Evolutionary conservation across 2,113 vertebrate genomes (phyloP).

Genomic region (Donacobius atricapilla): DNA sequence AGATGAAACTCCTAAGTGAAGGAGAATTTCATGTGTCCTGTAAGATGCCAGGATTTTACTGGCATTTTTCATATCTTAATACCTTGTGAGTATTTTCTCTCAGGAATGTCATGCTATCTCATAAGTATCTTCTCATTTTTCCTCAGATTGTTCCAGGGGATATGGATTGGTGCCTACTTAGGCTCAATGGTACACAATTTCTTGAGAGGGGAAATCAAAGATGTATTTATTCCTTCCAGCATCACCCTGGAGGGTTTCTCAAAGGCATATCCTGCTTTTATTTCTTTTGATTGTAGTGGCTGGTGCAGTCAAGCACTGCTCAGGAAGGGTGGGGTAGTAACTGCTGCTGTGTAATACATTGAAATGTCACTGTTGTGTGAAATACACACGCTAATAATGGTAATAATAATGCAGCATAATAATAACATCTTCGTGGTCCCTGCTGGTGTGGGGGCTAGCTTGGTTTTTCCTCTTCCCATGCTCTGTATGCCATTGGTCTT

Average conservation of each 20-base stretch:
- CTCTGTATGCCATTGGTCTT: not conserved
- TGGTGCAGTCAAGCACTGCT: not conserved
- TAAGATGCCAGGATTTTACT: not conserved
- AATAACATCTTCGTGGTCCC: not conserved
- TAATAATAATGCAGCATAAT: not conserved
- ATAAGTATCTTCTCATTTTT: not conserved
- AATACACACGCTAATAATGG: not conserved
- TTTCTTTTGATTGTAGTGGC: not conserved
- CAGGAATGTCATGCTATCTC: not conserved
- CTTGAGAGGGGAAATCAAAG: not conserved
- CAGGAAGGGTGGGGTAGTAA: not conserved
- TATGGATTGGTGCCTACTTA: not conserved
- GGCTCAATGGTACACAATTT: not conserved
- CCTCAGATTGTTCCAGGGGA: not conserved
- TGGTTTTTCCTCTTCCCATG: not conserved
- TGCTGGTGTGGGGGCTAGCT: not conserved
- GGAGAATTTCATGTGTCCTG: not conserved
- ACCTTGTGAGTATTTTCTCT: not conserved
- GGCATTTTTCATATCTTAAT: not conserved
- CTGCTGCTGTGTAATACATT: not conserved
- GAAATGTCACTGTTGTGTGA: not conserved
- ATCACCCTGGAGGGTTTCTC: not conserved
- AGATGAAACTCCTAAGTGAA: not conserved
- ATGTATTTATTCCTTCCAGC: not conserved
- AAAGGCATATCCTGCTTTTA: not conserved